Percentiles rank a stretch among this genome's conserved stretches.
These are phyloP conservation scores for Catostylus mosaicus DNA, from an alignment of 30 jellyfish, hydroid and myxozoan genomes.

Conservation along the genomic window DNA sequence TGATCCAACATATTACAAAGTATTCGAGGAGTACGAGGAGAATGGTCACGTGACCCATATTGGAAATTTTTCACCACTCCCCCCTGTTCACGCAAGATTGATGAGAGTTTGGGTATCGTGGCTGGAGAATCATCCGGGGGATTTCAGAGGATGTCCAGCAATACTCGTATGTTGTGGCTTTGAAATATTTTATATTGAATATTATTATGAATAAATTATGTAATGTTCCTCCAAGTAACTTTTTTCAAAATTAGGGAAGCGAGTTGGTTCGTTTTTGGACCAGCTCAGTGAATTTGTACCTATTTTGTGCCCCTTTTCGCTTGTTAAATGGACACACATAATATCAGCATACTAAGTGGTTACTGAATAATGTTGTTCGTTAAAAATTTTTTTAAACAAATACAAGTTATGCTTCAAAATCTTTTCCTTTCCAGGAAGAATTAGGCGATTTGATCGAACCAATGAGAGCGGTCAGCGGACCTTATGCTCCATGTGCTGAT, in stretches of 20 bases:
- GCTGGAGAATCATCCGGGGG: constrained; percentile 86
- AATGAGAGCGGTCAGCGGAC: constrained; percentile 87
- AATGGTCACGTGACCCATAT: constrained; percentile 41
- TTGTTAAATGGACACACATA: no score
- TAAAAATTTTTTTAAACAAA: no score
- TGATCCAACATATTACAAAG: constrained; percentile 77
- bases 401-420: no score
- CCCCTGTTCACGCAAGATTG: constrained; percentile 89
- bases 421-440: constrained; percentile 57
- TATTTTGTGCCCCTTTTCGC: no score
- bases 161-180: constrained; percentile 46
- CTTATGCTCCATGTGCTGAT: constrained; percentile 90
- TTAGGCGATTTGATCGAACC: constrained; percentile 67
- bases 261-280: no score
- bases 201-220: no score
- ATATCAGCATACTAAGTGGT: no score
- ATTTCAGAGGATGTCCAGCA: constrained; percentile 72
- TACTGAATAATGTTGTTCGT: no score
- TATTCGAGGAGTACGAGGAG: constrained; percentile 59
- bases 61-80: constrained; percentile 70
- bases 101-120: constrained; percentile 93
- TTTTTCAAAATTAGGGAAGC: no score
- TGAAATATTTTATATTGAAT: no score
- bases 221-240: no score
- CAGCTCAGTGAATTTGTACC: no score